Percentiles rank a stretch among this genome's conserved stretches.
Evolutionary conservation across 2,113 vertebrate species (phyloP).

Genomic region (Protomyctophum bolini): DNA sequence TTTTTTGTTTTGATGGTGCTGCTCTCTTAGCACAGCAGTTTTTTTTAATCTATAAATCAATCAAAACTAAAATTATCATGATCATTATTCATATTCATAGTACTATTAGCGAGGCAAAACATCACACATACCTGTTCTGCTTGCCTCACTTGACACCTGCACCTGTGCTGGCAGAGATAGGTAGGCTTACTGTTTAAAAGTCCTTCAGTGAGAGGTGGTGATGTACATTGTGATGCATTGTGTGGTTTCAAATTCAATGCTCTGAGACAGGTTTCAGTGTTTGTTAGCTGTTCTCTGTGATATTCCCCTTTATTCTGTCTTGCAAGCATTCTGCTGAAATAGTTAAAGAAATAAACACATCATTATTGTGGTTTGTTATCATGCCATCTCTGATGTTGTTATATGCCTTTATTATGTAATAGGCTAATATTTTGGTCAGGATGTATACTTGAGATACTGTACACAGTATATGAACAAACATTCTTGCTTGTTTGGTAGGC

Average conservation of each 20-base stretch:
- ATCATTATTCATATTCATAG: too few species aligned
- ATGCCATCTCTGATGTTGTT: background rate
- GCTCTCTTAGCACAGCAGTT: too few species aligned
- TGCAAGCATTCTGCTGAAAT: conserved; percentile 35
- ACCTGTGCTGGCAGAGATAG: conserved; percentile 6
- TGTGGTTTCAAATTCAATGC: too few species aligned
- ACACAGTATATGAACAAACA: background rate
- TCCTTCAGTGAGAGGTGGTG: background rate
- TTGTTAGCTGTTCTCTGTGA: conserved; percentile 10
- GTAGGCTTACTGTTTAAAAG: too few species aligned
- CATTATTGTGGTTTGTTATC: conserved; percentile 5
- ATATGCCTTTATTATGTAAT: conserved; percentile 15
- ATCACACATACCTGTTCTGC: too few species aligned
- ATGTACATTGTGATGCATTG: conserved; percentile 5
- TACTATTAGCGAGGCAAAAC: too few species aligned
- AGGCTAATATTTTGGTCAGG: conserved; percentile 12
- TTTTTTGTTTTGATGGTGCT: too few species aligned
- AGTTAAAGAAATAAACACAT: conserved; percentile 41
- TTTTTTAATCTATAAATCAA: too few species aligned
- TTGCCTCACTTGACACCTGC: too few species aligned
- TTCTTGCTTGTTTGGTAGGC: conserved; percentile 1
- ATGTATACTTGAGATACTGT: conserved; percentile 10
- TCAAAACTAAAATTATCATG: too few species aligned
- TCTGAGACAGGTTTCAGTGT: conserved; percentile 20
- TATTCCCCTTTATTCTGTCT: conserved; percentile 5